A percentile compares a stretch with the other conserved stretches of the same genome.
Conservation (phyloP, 2,888 invertebrate genomes). For the Perithous albicinctus region DNA sequence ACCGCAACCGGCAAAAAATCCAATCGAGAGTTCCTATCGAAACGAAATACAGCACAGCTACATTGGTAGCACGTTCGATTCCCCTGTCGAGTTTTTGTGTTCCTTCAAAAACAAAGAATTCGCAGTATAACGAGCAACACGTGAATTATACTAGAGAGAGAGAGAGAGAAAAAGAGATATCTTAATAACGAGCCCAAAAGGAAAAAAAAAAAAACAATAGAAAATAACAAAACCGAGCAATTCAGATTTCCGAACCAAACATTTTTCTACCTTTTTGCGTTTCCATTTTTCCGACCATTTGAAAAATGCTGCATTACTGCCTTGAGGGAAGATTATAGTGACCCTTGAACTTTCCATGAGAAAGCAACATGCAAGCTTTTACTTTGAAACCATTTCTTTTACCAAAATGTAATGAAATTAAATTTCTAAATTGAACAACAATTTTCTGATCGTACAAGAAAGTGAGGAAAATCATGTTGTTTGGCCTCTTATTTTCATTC, state of each 20-base stretch:
- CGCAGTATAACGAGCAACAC: background rate
- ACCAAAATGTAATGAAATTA: no score
- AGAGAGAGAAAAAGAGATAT: no score
- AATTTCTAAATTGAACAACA: no score
- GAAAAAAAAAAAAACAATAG: background rate
- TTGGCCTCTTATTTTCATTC: no score
- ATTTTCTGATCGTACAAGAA: no score
- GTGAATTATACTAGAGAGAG: background rate
- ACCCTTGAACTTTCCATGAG: no score
- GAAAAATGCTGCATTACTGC: no score
- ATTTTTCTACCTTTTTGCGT: constrained; percentile 22
- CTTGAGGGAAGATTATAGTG: no score
- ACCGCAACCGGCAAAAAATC: constrained; percentile 45
- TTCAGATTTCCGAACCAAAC: constrained; percentile 41
- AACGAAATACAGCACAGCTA: background rate
- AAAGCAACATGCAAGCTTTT: no score
- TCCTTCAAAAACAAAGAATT: constrained; percentile 7
- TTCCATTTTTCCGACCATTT: constrained; percentile 47
- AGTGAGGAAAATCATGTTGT: no score
- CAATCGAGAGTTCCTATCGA: constrained; percentile 47
- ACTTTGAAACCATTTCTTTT: no score
- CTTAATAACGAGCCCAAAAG: no score
- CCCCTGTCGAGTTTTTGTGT: background rate
- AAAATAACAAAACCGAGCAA: constrained; percentile 1
- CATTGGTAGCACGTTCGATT: background rate